These are phyloP conservation scores for Adelges cooleyi DNA, from an alignment of 1,140 invertebrate species.

Conservation along the genomic window DNA sequence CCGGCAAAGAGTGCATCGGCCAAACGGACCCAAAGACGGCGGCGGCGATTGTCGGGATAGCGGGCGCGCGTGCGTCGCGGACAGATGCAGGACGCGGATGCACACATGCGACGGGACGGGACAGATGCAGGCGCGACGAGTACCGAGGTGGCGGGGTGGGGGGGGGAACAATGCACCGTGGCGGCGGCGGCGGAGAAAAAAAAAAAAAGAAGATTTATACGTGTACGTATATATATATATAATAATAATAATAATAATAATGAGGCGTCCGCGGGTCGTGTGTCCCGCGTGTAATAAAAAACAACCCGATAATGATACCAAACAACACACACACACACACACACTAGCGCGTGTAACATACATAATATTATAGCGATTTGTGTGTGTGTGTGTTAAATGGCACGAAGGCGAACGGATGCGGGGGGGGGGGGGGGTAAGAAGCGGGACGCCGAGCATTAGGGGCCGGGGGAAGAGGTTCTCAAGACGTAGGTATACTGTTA, in stretches of 20 bases:
- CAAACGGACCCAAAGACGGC: not conserved
- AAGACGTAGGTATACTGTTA: too few species aligned
- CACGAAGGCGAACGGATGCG: not conserved
- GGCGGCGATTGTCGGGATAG: not conserved
- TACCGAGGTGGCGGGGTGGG: not conserved
- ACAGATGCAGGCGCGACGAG: not conserved
- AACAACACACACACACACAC: not conserved
- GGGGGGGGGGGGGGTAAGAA: not conserved
- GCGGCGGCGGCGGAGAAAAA: constrained; percentile 2
- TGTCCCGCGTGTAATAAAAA: constrained; percentile 16
- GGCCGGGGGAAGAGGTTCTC: too few species aligned
- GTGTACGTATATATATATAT: too few species aligned
- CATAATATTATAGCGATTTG: too few species aligned
- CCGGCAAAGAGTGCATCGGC: too few species aligned
- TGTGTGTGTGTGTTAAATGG: not conserved
- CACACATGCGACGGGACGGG: not conserved
- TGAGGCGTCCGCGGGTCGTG: constrained; percentile 9
- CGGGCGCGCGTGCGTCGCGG: not conserved
- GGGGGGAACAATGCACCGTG: not conserved
- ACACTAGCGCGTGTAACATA: too few species aligned
- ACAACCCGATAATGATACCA: constrained; percentile 10
- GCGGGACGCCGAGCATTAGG: too few species aligned
- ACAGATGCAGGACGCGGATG: not conserved
- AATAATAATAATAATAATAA: constrained; percentile 2
- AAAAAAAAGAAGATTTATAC: too few species aligned